These are phyloP conservation scores for Myotis daubentonii DNA, from an alignment of 2,797 vertebrate genomes.

Conservation along the genomic window DNA sequence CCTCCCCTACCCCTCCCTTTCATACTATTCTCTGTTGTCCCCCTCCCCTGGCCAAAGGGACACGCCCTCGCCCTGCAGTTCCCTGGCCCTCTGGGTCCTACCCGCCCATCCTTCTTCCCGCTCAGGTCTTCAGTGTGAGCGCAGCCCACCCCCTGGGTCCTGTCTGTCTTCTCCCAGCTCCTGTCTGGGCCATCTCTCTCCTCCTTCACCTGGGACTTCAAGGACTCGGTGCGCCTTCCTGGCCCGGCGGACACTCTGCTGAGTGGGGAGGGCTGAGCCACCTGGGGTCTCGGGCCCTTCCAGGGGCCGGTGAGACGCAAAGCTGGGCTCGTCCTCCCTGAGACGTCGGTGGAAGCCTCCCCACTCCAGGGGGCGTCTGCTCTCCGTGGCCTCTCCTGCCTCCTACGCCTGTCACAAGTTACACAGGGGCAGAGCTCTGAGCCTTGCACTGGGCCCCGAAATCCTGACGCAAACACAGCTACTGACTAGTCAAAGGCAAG, in stretches of 20 bases:
- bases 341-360: rapidly evolving
- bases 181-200: neutral
- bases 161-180: neutral
- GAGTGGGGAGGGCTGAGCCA: neutral
- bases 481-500: neutral
- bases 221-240: neutral
- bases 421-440: neutral
- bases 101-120: rapidly evolving
- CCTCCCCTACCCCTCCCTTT: neutral
- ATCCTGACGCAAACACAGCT: neutral
- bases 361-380: rapidly evolving
- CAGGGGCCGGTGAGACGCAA: neutral
- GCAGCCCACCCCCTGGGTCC: rapidly evolving
- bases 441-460: neutral
- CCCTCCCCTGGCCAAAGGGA: neutral
- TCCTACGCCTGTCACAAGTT: too few species aligned
- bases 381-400: neutral
- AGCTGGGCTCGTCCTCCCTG: rapidly evolving
- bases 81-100: neutral
- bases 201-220: neutral
- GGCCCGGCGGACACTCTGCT: too few species aligned
- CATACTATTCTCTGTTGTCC: rapidly evolving
- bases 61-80: rapidly evolving
- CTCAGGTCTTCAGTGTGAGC: neutral
- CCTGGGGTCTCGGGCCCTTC: neutral